Conservation (phyloP, 2,797 vertebrate species). For the Threskiornis aethiopicus region DNA sequence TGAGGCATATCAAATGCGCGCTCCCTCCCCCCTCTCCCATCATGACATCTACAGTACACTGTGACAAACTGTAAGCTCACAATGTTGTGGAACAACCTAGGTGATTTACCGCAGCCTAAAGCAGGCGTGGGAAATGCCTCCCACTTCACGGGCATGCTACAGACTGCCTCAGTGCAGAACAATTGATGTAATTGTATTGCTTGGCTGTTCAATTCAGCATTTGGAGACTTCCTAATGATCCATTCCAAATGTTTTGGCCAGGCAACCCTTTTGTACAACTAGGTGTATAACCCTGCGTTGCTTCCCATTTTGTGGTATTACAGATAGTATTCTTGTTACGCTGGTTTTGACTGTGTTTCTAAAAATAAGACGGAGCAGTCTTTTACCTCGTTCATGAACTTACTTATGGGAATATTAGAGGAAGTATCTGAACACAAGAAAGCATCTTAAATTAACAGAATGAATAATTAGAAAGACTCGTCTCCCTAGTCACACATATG, state of each 20-base stretch:
- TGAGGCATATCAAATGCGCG: neutral
- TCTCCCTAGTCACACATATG: neutral
- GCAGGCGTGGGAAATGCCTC: slow-evolving; percentile 47
- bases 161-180: neutral
- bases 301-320: neutral
- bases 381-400: neutral
- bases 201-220: neutral
- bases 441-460: neutral
- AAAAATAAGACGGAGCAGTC: neutral
- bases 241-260: slow-evolving; percentile 18
- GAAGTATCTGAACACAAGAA: neutral
- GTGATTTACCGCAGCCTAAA: slow-evolving; percentile 38
- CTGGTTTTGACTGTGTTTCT: neutral
- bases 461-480: neutral
- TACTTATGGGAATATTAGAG: neutral
- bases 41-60: neutral
- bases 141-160: neutral
- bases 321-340: neutral
- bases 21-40: neutral
- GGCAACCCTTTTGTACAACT: neutral
- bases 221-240: slow-evolving; percentile 34
- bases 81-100: neutral
- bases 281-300: neutral
- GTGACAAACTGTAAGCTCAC: neutral
- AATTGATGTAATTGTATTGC: slow-evolving; percentile 23